These are phyloP conservation scores for Steinernema scapterisci DNA, from an alignment of 2,888 invertebrate species.

Conservation along the genomic window DNA sequence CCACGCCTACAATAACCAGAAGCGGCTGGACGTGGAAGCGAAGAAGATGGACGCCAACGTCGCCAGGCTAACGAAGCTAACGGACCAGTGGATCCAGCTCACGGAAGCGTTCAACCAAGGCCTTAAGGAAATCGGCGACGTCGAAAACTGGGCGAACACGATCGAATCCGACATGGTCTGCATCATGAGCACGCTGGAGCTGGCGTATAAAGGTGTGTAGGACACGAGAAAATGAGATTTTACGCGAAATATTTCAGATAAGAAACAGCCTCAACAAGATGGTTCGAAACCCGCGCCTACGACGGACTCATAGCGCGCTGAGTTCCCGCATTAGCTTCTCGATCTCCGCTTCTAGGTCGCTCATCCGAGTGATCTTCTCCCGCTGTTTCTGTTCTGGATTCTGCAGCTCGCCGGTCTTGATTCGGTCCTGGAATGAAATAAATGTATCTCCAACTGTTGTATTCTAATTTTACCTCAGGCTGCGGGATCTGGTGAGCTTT, in stretches of 20 bases:
- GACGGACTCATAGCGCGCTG: slow-evolving; percentile 43
- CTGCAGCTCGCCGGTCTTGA: slow-evolving; percentile 77
- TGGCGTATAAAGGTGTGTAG: slow-evolving; percentile 80
- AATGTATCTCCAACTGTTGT: background rate
- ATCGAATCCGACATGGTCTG: slow-evolving; percentile 94
- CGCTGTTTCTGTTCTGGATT: slow-evolving; percentile 71
- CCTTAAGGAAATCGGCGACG: slow-evolving; percentile 88
- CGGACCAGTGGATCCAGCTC: slow-evolving; percentile 91
- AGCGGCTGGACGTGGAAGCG: slow-evolving; percentile 93
- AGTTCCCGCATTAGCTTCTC: slow-evolving; percentile 56
- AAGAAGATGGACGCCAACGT: slow-evolving; percentile 92
- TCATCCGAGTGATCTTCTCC: slow-evolving; percentile 68
- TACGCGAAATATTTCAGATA: background rate
- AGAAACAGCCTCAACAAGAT: background rate
- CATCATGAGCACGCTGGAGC: slow-evolving; percentile 87
- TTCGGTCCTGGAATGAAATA: slow-evolving; percentile 62
- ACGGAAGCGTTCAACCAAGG: slow-evolving; percentile 73
- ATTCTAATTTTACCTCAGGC: slow-evolving; percentile 76
- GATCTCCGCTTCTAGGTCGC: slow-evolving; percentile 68
- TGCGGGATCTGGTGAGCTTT: slow-evolving; percentile 88
- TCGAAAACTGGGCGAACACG: slow-evolving; percentile 95
- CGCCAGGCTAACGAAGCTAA: slow-evolving; percentile 91
- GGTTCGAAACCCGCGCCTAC: no score
- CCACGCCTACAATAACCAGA: slow-evolving; percentile 96
- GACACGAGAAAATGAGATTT: no score